Conservation (phyloP, 2,797 vertebrate genomes). For the Brachyalestes nurse region DNA sequence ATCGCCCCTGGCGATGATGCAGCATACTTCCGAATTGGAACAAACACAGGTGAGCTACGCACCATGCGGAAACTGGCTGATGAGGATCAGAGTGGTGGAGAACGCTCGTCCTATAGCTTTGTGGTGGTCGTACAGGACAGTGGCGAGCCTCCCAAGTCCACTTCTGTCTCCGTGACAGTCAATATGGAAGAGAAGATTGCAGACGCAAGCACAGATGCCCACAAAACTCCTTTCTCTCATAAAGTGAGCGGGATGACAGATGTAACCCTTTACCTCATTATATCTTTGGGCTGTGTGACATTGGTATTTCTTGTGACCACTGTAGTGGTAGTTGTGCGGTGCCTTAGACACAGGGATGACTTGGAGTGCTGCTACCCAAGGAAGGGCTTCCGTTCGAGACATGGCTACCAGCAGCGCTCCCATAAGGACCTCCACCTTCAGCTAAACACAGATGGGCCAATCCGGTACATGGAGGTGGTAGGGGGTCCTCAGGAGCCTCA, state of each 20-base stretch:
- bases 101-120: constrained; percentile 77
- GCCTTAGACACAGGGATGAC: constrained; percentile 78
- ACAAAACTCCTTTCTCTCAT: constrained; percentile 75
- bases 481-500: constrained; percentile 86
- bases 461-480: constrained; percentile 97
- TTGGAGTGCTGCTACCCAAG: constrained; percentile 76
- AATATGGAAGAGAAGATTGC: constrained; percentile 81
- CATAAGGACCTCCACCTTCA: constrained; percentile 88
- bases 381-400: constrained; percentile 79
- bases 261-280: constrained; percentile 91
- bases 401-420: constrained; percentile 86
- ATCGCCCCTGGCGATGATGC: constrained; percentile 85
- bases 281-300: constrained; percentile 88
- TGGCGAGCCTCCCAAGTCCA: constrained; percentile 85
- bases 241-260: constrained; percentile 82
- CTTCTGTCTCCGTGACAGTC: constrained; percentile 83
- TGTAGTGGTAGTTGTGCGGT: constrained; percentile 85
- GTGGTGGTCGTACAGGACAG: constrained; percentile 87
- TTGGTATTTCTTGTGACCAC: constrained; percentile 88
- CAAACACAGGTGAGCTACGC: constrained; percentile 87
- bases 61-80: constrained; percentile 83
- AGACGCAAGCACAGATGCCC: constrained; percentile 74
- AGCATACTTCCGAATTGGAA: constrained; percentile 85
- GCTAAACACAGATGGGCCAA: constrained; percentile 93
- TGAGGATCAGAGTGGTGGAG: constrained; percentile 72